phyloP scores from a whole-genome alignment of 2,113 vertebrate species.

The Nothocercus nigrocapillus region DNA sequence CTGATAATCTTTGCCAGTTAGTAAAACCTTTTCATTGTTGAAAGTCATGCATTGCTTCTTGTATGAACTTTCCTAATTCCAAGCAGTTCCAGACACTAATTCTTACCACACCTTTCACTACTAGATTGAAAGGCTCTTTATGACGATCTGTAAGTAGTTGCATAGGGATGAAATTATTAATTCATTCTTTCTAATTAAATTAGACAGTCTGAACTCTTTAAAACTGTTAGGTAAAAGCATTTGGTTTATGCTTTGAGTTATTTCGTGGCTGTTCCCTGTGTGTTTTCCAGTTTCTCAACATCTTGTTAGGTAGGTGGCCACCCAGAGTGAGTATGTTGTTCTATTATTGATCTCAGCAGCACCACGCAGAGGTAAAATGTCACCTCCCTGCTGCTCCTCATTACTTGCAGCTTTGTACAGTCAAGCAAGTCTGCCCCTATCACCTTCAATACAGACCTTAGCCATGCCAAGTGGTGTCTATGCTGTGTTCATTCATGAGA shows the following conservation, averaged over 20 bases:
- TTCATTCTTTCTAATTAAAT: not conserved
- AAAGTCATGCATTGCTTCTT: not conserved
- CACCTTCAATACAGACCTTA: not conserved
- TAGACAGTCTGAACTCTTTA: not conserved
- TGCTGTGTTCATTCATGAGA: not conserved
- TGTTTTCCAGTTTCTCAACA: not conserved
- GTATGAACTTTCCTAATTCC: not conserved
- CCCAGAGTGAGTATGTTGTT: slow-evolving; percentile 14
- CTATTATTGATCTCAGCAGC: slow-evolving; percentile 41
- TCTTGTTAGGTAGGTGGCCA: not conserved
- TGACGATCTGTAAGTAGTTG: not conserved
- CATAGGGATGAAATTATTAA: not conserved
- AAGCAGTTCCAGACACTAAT: not conserved
- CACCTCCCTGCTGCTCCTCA: slow-evolving; percentile 51
- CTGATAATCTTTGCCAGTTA: not conserved
- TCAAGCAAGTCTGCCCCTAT: not conserved
- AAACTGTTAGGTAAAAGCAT: not conserved
- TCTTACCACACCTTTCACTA: not conserved
- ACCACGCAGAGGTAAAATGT: slow-evolving; percentile 41
- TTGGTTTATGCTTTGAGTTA: not conserved
- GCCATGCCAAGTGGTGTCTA: not conserved
- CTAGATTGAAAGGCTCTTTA: not conserved
- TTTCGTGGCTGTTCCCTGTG: not conserved
- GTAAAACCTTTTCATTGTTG: not conserved
- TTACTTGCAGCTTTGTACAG: slow-evolving; percentile 44